Evolutionary conservation across 1,140 invertebrate genomes (phyloP).

Genomic region (Sesamia nonagrioides): DNA sequence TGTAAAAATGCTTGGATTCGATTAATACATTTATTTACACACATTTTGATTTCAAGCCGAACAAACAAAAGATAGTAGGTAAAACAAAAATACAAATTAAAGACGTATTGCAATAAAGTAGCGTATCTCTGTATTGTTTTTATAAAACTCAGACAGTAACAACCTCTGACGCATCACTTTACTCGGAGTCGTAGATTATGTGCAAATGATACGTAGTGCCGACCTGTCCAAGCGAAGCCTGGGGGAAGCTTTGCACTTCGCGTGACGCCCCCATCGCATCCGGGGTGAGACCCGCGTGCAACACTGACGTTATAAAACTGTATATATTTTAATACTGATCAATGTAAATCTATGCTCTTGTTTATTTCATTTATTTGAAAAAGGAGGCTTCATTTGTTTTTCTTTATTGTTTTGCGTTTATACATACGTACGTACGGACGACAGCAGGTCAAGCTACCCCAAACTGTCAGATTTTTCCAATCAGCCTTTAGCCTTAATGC

Average conservation of each 20-base stretch:
- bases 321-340: conserved; percentile 42
- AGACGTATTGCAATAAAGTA: not conserved
- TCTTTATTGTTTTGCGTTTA: not conserved
- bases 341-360: not conserved
- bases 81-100: no score
- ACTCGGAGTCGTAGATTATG: conserved; percentile 20
- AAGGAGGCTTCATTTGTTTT: not conserved
- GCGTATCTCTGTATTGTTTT: not conserved
- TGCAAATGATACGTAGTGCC: conserved; percentile 36
- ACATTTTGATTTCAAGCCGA: no score
- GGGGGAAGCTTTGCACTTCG: conserved; percentile 23
- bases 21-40: no score
- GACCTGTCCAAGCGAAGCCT: conserved; percentile 19
- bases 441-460: no score
- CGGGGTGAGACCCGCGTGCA: conserved; percentile 19
- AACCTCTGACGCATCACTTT: not conserved
- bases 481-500: no score
- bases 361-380: not conserved
- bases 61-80: no score
- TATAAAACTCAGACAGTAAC: not conserved
- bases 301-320: conserved; percentile 30
- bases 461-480: no score
- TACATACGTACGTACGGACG: no score
- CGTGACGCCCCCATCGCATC: conserved; percentile 31
- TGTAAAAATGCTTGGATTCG: no score